Base-by-base conservation (phyloP, 2,113 vertebrate genomes). In the Cichladusa arquata region DNA sequence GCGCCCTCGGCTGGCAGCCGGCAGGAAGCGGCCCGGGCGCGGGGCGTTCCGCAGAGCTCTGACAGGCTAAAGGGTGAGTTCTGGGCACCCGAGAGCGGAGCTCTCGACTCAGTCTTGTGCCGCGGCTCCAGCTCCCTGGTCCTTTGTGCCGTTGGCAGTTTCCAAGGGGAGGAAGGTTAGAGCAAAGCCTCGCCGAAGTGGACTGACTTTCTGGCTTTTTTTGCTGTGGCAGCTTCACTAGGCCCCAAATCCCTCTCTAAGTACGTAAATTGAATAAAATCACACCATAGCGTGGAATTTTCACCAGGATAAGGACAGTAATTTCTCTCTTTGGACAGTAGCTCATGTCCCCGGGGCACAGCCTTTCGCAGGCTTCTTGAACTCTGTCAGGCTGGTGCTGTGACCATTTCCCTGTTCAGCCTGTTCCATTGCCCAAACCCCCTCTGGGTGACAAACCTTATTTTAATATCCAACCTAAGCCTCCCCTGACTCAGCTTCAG, bases 11-110 rank as follows among this genome's bases (percentile, higher is more conserved):
- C 44, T 18, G 14, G 42, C 45, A 1, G 50, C 40, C 28, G 25
- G 19, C 8, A 0, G 48, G 3, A 48, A 8, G 22, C 2, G 44
- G 6, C 9, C 13, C 8, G 9, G 8, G 9, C 13, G 26, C 4
- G 1, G 19, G 23, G 16, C 4, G 5, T 18, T 28, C 28, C 33
- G 6, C 9, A 4, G 47, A 6, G 48, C 1, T 11, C 14, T 6
- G 25, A 3, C 20, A 5, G 4, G 9, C 15, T 14, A 3, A 4
- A 8, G 2, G 4, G 16, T 2, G 50, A 7, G 3, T 38, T 11
- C 6, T 10, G 2, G 22, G 3, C 26, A 2, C 3, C 6, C 15
- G 1, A 5, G 2, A 0, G 1, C 2, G 12, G 16, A 15, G 34
- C 8, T 25, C 13, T 14, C 29, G 48, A 33, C 12, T 14, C 31